phyloP scores from a whole-genome alignment of 2,113 vertebrate genomes.

The Athene cunicularia region DNA sequence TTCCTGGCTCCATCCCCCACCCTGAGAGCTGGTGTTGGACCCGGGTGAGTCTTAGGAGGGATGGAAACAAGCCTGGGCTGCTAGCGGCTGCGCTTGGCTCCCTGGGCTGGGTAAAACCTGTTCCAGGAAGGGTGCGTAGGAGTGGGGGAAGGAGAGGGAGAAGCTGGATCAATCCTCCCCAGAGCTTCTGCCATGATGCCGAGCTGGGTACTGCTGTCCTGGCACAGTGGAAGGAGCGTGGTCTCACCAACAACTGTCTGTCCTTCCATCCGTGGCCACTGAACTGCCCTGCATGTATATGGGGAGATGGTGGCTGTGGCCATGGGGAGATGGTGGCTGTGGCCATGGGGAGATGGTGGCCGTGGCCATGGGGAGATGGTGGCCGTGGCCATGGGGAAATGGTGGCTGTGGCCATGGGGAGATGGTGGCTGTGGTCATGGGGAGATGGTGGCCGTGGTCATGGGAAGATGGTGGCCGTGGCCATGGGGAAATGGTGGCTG shows the following conservation, averaged over 20 bases:
- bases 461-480: background rate
- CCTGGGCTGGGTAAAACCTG: background rate
- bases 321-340: background rate
- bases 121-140: background rate
- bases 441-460: too few relatives aligned
- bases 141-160: background rate
- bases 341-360: background rate
- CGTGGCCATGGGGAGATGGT: background rate
- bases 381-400: too few relatives aligned
- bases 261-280: accelerated
- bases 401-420: background rate
- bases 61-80: background rate
- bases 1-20: background rate
- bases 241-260: accelerated
- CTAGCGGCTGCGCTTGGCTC: background rate
- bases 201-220: background rate
- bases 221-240: accelerated
- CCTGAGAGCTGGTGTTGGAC: background rate
- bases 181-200: accelerated
- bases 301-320: background rate
- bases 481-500: background rate
- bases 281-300: background rate
- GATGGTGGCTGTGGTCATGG: background rate
- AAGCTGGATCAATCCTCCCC: background rate
- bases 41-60: background rate